Conservation (phyloP, 2,113 vertebrate species). For the Thryonomys swinderianus region DNA sequence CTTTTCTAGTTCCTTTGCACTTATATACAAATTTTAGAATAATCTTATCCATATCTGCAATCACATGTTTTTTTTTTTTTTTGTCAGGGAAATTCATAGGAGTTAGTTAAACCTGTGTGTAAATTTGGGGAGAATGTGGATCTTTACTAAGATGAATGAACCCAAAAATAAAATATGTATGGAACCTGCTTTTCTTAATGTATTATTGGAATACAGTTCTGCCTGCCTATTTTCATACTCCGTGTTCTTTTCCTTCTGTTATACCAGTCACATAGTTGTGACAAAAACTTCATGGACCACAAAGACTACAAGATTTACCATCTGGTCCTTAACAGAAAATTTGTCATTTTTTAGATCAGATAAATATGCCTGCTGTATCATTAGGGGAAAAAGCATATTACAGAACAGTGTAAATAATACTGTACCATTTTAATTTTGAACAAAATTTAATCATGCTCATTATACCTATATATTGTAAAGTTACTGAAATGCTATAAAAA, state of each 20-base stretch:
- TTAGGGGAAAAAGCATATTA: neutral
- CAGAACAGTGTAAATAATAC: neutral
- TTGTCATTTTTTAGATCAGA: neutral
- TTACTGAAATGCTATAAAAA: conserved; percentile 40
- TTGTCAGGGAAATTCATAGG: neutral
- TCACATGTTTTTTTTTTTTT: neutral
- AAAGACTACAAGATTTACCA: conserved; percentile 32
- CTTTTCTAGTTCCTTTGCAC: neutral
- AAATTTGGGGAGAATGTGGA: neutral
- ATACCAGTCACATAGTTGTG: neutral
- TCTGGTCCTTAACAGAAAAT: neutral
- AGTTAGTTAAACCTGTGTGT: neutral
- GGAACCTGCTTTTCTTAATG: neutral
- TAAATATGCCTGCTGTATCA: neutral
- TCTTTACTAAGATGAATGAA: neutral
- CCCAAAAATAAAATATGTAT: neutral
- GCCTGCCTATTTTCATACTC: neutral
- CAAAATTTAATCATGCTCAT: neutral
- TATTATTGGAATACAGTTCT: neutral
- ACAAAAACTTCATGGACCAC: neutral
- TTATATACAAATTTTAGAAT: conserved; percentile 40
- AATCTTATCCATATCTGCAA: conserved; percentile 18
- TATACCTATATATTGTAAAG: neutral
- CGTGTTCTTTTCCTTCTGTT: neutral
- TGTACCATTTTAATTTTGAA: conserved; percentile 43